Conservation (phyloP, 1,140 invertebrate species). For the Drosophila orena region DNA sequence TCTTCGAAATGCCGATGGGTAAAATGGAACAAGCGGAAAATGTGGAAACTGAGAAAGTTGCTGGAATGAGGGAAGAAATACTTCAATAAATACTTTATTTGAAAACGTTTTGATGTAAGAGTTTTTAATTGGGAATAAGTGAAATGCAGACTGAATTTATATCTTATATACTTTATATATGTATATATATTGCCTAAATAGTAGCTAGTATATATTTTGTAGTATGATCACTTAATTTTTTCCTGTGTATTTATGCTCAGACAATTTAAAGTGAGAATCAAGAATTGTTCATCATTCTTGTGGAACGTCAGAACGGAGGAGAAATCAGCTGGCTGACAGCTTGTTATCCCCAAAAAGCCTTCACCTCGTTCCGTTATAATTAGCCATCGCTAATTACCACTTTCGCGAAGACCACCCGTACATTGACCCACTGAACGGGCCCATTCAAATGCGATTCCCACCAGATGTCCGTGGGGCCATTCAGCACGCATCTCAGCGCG, state of each 20-base stretch:
- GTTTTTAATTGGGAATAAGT: neutral
- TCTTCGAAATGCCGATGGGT: neutral
- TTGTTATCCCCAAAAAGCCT: slow-evolving; percentile 4
- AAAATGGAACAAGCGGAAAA: too few species aligned
- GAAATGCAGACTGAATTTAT: too few species aligned
- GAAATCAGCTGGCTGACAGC: slow-evolving; percentile 1
- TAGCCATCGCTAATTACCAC: slow-evolving; percentile 35
- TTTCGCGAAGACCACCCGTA: slow-evolving; percentile 34
- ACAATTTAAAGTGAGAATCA: neutral
- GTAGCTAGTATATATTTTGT: too few species aligned
- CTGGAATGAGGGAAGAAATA: neutral
- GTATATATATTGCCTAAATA: too few species aligned
- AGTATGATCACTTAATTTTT: neutral
- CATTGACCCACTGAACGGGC: slow-evolving; percentile 58
- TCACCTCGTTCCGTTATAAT: slow-evolving; percentile 30
- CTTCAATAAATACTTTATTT: neutral
- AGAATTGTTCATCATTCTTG: too few species aligned
- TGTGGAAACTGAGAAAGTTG: neutral
- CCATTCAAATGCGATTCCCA: slow-evolving; percentile 46
- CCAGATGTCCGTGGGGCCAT: slow-evolving; percentile 13
- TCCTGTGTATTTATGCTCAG: neutral
- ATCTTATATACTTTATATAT: too few species aligned
- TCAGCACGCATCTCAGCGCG: slow-evolving; percentile 48
- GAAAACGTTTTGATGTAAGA: neutral
- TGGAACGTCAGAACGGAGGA: too few species aligned